Base-by-base conservation (phyloP, 1,140 invertebrate genomes). In the Leptonema lineaticorne region DNA sequence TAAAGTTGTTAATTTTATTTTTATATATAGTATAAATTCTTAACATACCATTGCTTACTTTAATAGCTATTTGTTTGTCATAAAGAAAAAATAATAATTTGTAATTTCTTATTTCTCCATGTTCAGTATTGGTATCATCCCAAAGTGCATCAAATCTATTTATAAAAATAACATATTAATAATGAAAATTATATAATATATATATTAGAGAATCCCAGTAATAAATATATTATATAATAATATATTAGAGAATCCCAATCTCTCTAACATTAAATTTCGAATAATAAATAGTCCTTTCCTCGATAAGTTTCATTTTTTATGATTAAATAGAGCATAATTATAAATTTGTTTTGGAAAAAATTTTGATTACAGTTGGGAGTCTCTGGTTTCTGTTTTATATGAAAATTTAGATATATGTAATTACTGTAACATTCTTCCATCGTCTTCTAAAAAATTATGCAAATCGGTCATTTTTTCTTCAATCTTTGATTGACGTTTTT, bases 41-140 rank as follows among this genome's bases (percentile, higher is more conserved):
- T 57, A 9, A 46, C 41, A 16, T 8, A 8, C 18, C 6, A 24
- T 11, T 16, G 59, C 7, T 58, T 74, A 82, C 81, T 78, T 88
- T 85, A 1, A 96, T 81, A 68, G 91, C 85, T 56, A 95, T 84
- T 0, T 88, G 92, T 75, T 95, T 90, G 76, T 95, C 91, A 48
- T 86, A 85, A 11, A 95, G 79, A 76, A 90, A 93, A 77, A 93
- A 95, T 74, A 88, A 76, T 63, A 93, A 78, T 65, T 85, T 84
- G 74, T 87, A 91, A 63, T 81, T 78, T 46, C 77, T 83, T 59
- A 85, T 76, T 74, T 89, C 87, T 2, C 88, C 89, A 74, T 83
- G 85, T 77, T 87, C 84, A 1, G 78, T 80, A 64, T 88, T 85
- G 27, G 86, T 79, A 62, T 92, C 88, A 75, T 94, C 89, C 90